Percentiles rank a stretch among this genome's conserved stretches.
phyloP scores from a whole-genome alignment of 2,113 vertebrate genomes.

The Isichthys henryi region DNA sequence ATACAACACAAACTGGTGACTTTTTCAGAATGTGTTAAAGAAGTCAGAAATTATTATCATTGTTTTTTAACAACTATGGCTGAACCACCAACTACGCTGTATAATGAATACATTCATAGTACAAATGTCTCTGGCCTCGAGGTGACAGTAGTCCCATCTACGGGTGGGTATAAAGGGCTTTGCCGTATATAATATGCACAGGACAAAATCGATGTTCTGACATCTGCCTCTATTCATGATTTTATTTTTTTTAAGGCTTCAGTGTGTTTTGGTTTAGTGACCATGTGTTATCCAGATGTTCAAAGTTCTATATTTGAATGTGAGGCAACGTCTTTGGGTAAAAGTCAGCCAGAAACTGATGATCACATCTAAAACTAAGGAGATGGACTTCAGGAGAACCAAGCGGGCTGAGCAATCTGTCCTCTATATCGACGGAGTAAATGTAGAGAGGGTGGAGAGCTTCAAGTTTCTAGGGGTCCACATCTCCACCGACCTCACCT shows the following conservation, averaged over 20 bases:
- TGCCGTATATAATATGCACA: neutral
- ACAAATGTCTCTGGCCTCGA: neutral
- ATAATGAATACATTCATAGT: neutral
- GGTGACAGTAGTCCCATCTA: neutral
- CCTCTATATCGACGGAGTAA: no score
- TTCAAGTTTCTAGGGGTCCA: no score
- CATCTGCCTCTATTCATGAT: neutral
- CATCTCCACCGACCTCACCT: no score
- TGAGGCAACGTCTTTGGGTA: neutral
- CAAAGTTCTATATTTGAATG: neutral
- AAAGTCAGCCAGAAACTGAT: neutral
- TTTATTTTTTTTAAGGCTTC: neutral
- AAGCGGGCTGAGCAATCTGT: no score
- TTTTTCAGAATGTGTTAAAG: neutral
- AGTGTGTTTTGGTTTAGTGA: neutral
- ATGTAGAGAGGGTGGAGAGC: no score
- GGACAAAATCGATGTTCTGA: neutral
- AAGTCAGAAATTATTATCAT: neutral
- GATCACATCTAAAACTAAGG: no score
- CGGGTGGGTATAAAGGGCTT: neutral
- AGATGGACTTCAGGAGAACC: no score
- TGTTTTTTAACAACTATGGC: neutral
- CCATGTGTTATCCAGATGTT: neutral
- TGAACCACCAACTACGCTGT: neutral
- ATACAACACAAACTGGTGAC: neutral